A percentile compares a stretch with the other conserved stretches of the same genome.
Evolutionary conservation across 2,888 invertebrate species (phyloP).

Genomic region (Drosophila nigricruria): DNA sequence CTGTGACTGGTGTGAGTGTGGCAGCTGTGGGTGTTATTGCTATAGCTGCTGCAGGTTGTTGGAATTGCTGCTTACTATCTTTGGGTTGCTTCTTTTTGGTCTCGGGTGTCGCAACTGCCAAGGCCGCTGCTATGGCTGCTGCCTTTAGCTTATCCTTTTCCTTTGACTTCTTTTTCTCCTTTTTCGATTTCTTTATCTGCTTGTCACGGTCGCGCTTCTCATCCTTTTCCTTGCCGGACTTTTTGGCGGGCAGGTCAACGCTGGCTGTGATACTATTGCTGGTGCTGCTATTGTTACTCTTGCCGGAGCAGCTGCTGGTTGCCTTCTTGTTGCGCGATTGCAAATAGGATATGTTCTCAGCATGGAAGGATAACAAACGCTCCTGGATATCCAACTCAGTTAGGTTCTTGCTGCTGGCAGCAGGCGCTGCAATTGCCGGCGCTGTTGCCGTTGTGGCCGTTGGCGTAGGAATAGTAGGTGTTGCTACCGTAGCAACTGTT

Average conservation of each 20-base stretch:
- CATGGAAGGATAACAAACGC: slow-evolving; percentile 88
- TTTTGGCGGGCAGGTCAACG: slow-evolving; percentile 32
- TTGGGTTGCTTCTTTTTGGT: slow-evolving; percentile 50
- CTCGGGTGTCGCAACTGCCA: slow-evolving; percentile 14
- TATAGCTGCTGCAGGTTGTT: slow-evolving; percentile 23
- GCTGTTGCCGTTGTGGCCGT: slow-evolving; percentile 6
- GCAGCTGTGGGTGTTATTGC: slow-evolving; percentile 8
- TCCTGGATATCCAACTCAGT: slow-evolving; percentile 88
- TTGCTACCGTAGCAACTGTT: slow-evolving; percentile 1
- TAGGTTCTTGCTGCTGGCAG: slow-evolving; percentile 67
- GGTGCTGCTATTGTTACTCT: slow-evolving; percentile 27
- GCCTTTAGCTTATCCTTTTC: slow-evolving; percentile 63
- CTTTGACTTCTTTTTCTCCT: slow-evolving; percentile 72
- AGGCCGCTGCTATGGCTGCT: slow-evolving; percentile 20
- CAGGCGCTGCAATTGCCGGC: slow-evolving; percentile 2
- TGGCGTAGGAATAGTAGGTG: slow-evolving; percentile 10
- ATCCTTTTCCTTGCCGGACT: slow-evolving; percentile 56
- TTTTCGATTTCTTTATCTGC: slow-evolving; percentile 63
- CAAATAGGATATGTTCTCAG: slow-evolving; percentile 88
- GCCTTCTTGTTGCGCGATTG: slow-evolving; percentile 88
- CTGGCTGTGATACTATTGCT: not conserved
- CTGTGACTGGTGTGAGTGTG: slow-evolving; percentile 25
- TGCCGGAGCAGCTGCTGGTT: slow-evolving; percentile 36
- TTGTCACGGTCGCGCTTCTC: slow-evolving; percentile 65
- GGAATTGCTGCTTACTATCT: slow-evolving; percentile 26